A percentile compares a stretch with the other conserved stretches of the same genome.
Conservation (phyloP, 2,797 vertebrate genomes). For the Steatocranus sp. region DNA sequence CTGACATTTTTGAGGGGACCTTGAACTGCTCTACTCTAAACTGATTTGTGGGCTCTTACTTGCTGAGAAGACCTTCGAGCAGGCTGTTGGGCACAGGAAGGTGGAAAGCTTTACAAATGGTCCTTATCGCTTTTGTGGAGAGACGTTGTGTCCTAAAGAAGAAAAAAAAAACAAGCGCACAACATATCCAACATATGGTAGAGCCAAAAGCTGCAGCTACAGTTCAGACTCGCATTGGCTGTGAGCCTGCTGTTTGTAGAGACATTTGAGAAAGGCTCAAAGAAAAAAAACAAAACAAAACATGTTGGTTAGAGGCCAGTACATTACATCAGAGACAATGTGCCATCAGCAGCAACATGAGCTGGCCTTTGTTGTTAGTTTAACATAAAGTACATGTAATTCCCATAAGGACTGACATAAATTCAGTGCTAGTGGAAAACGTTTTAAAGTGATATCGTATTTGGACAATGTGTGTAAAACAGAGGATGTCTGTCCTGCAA, state of each 20-base stretch:
- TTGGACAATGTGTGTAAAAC: not conserved
- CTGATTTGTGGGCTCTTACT: conserved; percentile 66
- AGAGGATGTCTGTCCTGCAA: conserved; percentile 5
- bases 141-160: conserved; percentile 76
- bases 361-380: not conserved
- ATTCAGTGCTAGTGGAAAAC: not conserved
- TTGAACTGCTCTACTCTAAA: not conserved
- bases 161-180: conserved; percentile 13
- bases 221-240: not conserved
- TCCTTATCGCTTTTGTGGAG: conserved; percentile 69
- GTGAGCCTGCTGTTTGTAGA: not conserved
- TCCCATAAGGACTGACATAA: not conserved
- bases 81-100: conserved; percentile 82
- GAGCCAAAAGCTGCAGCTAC: not conserved
- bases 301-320: not conserved
- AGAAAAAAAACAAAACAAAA: not conserved
- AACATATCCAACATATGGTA: not conserved
- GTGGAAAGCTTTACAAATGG: conserved; percentile 82
- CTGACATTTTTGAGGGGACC: not conserved
- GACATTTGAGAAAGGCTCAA: not conserved
- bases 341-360: not conserved
- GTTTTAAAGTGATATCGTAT: not conserved
- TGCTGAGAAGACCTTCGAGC: conserved; percentile 73
- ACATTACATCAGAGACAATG: not conserved
- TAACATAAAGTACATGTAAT: not conserved